These are phyloP conservation scores for Psittacula derbiana DNA, from an alignment of 2,797 vertebrate species.

Conservation along the genomic window DNA sequence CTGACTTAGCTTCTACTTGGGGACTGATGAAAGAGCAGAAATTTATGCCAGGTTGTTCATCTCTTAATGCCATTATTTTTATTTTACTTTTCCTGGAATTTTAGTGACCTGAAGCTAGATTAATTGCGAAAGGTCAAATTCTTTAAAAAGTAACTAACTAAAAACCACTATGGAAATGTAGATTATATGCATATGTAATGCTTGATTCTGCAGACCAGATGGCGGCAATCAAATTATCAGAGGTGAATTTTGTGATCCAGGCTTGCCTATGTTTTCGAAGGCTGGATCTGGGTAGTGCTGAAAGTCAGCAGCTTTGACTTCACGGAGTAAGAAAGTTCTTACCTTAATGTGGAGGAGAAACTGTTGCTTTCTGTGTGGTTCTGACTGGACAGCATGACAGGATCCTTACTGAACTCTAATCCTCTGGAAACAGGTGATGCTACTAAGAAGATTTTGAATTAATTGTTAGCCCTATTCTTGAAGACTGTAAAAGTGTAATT, in stretches of 20 bases:
- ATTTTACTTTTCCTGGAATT: not conserved
- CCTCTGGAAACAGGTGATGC: slow-evolving; percentile 9
- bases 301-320: not conserved
- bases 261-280: not conserved
- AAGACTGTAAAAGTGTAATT: slow-evolving; percentile 42
- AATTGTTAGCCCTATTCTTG: slow-evolving; percentile 31
- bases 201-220: accelerated
- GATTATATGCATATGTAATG: not conserved
- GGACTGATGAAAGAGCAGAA: not conserved
- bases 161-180: not conserved
- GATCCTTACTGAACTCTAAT: not conserved
- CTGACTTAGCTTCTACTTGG: not conserved
- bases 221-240: not conserved
- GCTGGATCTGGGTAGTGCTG: not conserved
- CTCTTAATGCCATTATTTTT: not conserved
- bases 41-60: not conserved
- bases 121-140: not conserved
- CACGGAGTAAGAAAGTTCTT: not conserved
- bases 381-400: not conserved
- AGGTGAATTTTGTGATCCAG: not conserved
- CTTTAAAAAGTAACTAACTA: not conserved
- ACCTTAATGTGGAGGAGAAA: not conserved
- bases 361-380: not conserved
- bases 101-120: not conserved
- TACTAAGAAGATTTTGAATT: slow-evolving; percentile 42